Base-by-base conservation (phyloP, 2,797 vertebrate genomes). In the Neosilurus hyrtlii region DNA sequence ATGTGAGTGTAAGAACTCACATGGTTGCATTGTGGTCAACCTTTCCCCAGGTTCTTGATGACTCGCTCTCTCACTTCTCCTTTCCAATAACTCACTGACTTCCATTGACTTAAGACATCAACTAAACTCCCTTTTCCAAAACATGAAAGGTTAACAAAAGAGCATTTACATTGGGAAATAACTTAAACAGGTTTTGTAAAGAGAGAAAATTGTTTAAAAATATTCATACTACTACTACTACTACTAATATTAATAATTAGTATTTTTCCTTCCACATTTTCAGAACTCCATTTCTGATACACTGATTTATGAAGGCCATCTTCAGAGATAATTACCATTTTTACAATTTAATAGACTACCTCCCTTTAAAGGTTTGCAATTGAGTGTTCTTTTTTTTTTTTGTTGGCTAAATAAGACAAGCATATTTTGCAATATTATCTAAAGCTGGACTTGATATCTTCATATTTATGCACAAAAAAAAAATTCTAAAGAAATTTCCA, bases 51-150 rank as follows among this genome's bases (percentile, higher is more conserved):
- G 86, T 87, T 85, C 81, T 80, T 88, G 80, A 86, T 91, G 88
- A 89, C 85, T 89, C 77, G 72, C 30, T 82, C 80, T 90, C 82
- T 90, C 88, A 86, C 87, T 90, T 89, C 87, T 87, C 84, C 86
- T 86, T 89, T 86, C 86, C 82, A 80, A 83, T 76, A 90, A 87
- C 72, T 88, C 63, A 80, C 78, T 85, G 82, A 82, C 86, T 89
- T 86, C 63, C 61, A 85, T 61, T 82, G 67, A 83, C 54, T 81
- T 80, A 77, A 71, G 81, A 78, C 82, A 81, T 74, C 54, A 54
- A 68, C 59, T 75, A 24, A 37, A 63, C 65, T 65, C 79, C 67
- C 26, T 77, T 70, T 72, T 37, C 37, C 43, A 18, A 51, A 30
- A 62, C 20, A 26, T 0, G 49, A 24, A 63, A 75, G 61, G 63